A percentile compares a stretch with the other conserved stretches of the same genome.
Conservation (phyloP, 2,113 vertebrate species). For the Probosciger aterrimus region DNA sequence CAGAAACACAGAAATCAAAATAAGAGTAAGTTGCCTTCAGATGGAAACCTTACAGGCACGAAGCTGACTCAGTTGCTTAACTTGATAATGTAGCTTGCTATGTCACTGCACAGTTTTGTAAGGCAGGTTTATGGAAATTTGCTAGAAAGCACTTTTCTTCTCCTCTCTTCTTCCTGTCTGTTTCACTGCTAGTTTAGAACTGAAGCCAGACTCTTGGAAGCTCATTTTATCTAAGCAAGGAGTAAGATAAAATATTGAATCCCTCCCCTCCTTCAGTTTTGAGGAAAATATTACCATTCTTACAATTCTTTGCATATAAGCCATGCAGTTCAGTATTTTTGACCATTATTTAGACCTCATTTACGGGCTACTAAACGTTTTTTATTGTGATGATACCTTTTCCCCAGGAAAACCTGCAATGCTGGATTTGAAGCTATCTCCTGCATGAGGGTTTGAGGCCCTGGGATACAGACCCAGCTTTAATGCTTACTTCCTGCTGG, state of each 20-base stretch:
- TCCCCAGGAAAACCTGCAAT: not conserved
- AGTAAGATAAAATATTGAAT: not conserved
- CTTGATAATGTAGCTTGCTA: not conserved
- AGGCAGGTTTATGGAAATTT: not conserved
- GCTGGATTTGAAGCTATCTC: not conserved
- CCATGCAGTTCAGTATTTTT: not conserved
- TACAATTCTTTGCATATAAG: not conserved
- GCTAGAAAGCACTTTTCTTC: not conserved
- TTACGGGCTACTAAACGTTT: not conserved
- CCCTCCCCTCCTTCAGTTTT: not conserved
- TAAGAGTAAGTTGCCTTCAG: not conserved
- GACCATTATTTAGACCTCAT: not conserved
- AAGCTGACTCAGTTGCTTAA: not conserved
- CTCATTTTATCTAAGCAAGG: not conserved
- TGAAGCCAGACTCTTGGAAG: not conserved
- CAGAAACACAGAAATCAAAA: not conserved
- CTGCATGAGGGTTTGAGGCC: not conserved
- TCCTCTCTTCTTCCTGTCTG: not conserved
- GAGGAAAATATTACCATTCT: not conserved
- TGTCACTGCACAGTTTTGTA: not conserved
- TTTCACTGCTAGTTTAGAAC: not conserved
- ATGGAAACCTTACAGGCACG: not conserved
- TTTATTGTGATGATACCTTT: not conserved
- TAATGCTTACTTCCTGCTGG: not conserved
- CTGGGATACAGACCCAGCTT: not conserved